Base-by-base conservation (phyloP, 2,888 invertebrate genomes). In the Lymantria dispar region DNA sequence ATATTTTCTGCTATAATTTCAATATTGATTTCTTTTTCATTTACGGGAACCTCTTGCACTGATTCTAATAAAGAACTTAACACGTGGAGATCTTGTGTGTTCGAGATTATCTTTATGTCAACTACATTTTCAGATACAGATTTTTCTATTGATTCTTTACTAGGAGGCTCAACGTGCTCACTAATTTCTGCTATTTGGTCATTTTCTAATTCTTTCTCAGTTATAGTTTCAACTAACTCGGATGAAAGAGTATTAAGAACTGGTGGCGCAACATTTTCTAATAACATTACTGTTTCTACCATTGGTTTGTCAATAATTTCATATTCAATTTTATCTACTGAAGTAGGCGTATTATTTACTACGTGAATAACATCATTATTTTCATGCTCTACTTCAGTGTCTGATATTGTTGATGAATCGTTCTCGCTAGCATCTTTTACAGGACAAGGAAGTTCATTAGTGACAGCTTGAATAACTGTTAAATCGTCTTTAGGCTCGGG, bases 111-210 rank as follows among this genome's bases (percentile, higher is more conserved):
- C 14, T 40, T 14, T 14, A 15, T 40, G 8, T n/a, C 9, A 8
- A 7, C 7, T 14, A 7, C 15, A 0, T 47, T 47, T 42, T 47
- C 48, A 10, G 38, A 45, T 39, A 43, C 31, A 36, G 30, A 14
- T 37, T 39, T 43, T 33, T 48, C 43, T 22, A 31, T 39, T 29
- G 43, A 33, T 37, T 47, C 14, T 31, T 78, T 74, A n/a, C 74
- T 74, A n/a, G 74, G 74, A 0, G 80, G 75, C 11, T 72, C 56
- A 14, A 76, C 77, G 12, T 52, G 47, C 30, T 65, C 60, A 22
- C 61, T 62, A n/a, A 62, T 58, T 36, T 65, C 40, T 43, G 39
- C 44, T 8, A 22, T n/a, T 10, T 38, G 38, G 22, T 43, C 42
- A 40, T 14, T 33, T 7, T 40, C 40, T 14, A 13, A 14, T 14